Evolutionary conservation across 2,888 invertebrate species (phyloP).

Genomic region (Sussaba pulchella): DNA sequence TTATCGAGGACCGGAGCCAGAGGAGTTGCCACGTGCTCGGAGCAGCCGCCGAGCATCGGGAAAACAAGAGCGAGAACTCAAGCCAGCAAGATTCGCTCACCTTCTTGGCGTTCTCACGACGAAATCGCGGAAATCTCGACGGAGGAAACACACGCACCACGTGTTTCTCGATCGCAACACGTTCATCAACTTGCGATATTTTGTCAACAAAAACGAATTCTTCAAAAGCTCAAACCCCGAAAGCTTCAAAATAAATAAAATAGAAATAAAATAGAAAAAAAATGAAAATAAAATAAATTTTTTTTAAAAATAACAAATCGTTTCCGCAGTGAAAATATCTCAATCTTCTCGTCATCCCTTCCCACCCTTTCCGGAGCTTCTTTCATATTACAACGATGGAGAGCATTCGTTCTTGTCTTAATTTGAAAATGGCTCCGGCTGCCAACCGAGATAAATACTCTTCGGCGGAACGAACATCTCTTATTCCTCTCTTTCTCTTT

Average conservation of each 20-base stretch:
- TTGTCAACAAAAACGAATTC: slow-evolving; percentile 28
- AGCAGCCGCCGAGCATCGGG: slow-evolving; percentile 25
- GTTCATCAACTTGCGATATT: slow-evolving; percentile 24
- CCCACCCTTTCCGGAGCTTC: neutral
- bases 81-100: slow-evolving; percentile 69
- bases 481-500: neutral
- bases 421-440: slow-evolving; percentile 68
- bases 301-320: neutral
- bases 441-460: slow-evolving; percentile 68
- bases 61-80: slow-evolving; percentile 59
- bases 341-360: slow-evolving; percentile 18
- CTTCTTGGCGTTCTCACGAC: slow-evolving; percentile 76
- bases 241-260: no score
- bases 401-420: slow-evolving; percentile 65
- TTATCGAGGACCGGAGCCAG: slow-evolving; percentile 50
- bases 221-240: neutral
- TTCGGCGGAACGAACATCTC: slow-evolving; percentile 25
- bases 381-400: slow-evolving; percentile 59
- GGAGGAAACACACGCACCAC: slow-evolving; percentile 18
- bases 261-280: no score
- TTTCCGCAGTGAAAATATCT: slow-evolving; percentile 58
- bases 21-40: slow-evolving; percentile 60
- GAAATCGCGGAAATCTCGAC: slow-evolving; percentile 44
- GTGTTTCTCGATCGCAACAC: slow-evolving; percentile 38
- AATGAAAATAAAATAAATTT: neutral